Evolutionary conservation across 2,888 invertebrate genomes (phyloP).

Genomic region (Lampropteryx suffumata): DNA sequence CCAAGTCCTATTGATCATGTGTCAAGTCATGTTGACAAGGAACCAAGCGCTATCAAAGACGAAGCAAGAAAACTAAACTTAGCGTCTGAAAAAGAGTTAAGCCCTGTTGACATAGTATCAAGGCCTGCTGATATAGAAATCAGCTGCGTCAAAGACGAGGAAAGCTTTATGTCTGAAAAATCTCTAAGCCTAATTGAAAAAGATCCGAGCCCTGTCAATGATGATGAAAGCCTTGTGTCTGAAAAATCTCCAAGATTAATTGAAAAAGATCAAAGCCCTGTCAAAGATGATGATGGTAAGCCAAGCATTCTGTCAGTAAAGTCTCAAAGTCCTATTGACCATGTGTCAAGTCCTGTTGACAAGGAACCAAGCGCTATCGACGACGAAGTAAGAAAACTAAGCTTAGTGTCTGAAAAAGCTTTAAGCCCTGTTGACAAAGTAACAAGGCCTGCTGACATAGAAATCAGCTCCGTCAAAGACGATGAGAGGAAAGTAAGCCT

Average conservation of each 20-base stretch:
- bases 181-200: conserved; percentile 18
- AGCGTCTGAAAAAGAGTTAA: conserved; percentile 3
- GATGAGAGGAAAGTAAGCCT: too few relatives aligned
- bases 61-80: background rate
- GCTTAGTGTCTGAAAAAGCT: background rate
- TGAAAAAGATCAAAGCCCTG: background rate
- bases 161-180: conserved; percentile 18
- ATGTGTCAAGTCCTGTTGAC: conserved; percentile 5
- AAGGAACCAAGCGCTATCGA: background rate
- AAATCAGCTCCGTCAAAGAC: conserved; percentile 1
- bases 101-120: conserved; percentile 6
- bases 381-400: conserved; percentile 10
- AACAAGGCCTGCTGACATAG: conserved; percentile 17
- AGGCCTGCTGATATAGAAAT: background rate
- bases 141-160: conserved; percentile 15
- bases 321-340: too few relatives aligned
- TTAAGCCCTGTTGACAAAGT: too few relatives aligned
- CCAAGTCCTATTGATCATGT: too few relatives aligned
- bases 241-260: too few relatives aligned
- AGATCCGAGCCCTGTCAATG: background rate
- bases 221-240: background rate
- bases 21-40: too few relatives aligned
- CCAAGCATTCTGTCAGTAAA: conserved; percentile 9
- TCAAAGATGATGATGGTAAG: background rate
- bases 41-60: conserved; percentile 16